Conservation (phyloP, 1,140 invertebrate species). For the Lycorma delicatula region DNA sequence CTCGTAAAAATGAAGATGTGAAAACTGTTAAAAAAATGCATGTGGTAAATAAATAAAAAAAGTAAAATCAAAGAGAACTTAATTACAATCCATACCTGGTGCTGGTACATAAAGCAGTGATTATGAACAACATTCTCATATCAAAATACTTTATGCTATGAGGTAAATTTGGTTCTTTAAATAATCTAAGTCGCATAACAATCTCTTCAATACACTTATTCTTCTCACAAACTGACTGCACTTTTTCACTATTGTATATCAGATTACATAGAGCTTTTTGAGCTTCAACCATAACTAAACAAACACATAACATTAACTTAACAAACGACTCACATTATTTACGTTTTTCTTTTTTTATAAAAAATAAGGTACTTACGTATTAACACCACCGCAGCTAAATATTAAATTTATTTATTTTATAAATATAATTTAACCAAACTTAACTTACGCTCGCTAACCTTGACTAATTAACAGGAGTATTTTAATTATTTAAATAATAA, state of each 20-base stretch:
- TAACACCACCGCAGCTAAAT: too few relatives aligned
- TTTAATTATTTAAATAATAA: too few relatives aligned
- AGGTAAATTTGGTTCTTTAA: slow-evolving; percentile 44
- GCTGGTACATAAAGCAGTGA: slow-evolving; percentile 68
- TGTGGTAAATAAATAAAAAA: not conserved
- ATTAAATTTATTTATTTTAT: too few relatives aligned
- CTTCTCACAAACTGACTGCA: slow-evolving; percentile 57
- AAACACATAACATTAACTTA: slow-evolving; percentile 39
- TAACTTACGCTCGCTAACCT: too few relatives aligned
- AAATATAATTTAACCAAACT: too few relatives aligned
- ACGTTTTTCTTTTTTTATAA: too few relatives aligned
- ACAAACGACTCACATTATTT: too few relatives aligned
- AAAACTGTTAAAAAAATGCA: not conserved
- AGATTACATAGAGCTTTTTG: slow-evolving; percentile 86
- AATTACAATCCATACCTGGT: slow-evolving; percentile 40
- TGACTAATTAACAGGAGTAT: too few relatives aligned
- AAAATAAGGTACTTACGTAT: too few relatives aligned
- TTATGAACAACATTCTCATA: slow-evolving; percentile 77
- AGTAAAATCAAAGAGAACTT: not conserved
- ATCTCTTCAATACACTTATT: slow-evolving; percentile 65
- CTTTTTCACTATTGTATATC: slow-evolving; percentile 67
- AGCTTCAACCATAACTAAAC: slow-evolving; percentile 59
- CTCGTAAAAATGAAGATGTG: not conserved
- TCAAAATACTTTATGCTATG: slow-evolving; percentile 77
- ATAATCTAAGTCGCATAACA: slow-evolving; percentile 61